Percentiles rank a stretch among this genome's conserved stretches.
Conservation (phyloP, 2,113 vertebrate species). For the Opisthocomus hoazin region DNA sequence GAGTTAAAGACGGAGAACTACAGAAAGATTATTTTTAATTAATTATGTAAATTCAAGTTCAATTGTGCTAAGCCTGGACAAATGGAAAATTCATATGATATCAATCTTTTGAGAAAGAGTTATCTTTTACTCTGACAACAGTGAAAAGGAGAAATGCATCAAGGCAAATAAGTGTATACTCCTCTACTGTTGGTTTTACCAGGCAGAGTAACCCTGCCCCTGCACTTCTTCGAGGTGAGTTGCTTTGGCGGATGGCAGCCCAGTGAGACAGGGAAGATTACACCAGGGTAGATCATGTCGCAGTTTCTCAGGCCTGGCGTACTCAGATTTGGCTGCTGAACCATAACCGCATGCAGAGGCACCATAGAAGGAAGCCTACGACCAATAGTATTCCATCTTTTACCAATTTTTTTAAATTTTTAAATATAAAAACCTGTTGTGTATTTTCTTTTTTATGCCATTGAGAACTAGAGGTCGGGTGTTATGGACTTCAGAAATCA, state of each 20-base stretch:
- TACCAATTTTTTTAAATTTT: neutral
- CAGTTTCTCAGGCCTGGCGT: neutral
- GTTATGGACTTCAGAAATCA: neutral
- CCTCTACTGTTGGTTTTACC: neutral
- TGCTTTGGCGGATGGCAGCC: neutral
- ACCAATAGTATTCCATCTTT: neutral
- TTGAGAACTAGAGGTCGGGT: neutral
- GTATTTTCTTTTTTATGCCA: neutral
- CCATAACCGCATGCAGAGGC: neutral
- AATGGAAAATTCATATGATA: neutral
- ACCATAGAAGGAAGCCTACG: neutral
- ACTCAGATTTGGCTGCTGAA: neutral
- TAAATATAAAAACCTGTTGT: neutral
- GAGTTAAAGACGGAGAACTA: neutral
- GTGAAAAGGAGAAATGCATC: neutral
- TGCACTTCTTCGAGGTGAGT: rapidly evolving
- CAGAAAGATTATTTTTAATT: neutral
- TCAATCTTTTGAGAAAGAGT: neutral
- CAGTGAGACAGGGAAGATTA: neutral
- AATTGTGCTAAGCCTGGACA: neutral
- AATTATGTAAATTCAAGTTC: neutral
- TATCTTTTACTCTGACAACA: neutral
- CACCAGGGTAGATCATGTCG: neutral
- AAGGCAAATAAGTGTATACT: neutral
- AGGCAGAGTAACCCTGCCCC: neutral